phyloP scores from a whole-genome alignment of 64 coral and sea anemone genomes.

The Porites australiensis region DNA sequence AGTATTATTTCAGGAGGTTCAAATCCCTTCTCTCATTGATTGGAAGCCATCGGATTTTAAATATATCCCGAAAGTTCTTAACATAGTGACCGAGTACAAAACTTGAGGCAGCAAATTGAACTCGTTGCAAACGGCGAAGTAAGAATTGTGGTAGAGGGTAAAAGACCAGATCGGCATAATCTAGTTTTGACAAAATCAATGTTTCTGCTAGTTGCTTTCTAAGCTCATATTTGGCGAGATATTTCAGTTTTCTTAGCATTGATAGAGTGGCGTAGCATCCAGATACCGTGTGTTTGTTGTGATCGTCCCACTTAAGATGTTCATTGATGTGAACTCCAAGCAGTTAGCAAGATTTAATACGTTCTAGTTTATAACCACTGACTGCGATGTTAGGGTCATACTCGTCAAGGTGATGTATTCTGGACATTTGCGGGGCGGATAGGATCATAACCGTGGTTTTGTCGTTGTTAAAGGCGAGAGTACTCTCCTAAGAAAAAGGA shows the following conservation, averaged over 20 bases:
- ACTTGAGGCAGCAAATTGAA: slow-evolving; percentile 7
- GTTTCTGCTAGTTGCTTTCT: too few species aligned
- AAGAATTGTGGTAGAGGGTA: too few species aligned
- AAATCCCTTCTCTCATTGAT: slow-evolving; percentile 63
- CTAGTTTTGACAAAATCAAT: too few species aligned
- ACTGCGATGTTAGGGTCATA: too few species aligned
- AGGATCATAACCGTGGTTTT: slow-evolving; percentile 71
- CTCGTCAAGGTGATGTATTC: too few species aligned
- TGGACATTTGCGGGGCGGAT: slow-evolving; percentile 66
- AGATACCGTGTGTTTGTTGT: slow-evolving; percentile 47
- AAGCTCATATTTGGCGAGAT: too few species aligned
- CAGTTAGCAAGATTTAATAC: not conserved
- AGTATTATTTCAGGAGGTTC: slow-evolving; percentile 5
- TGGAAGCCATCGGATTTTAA: slow-evolving; percentile 49
- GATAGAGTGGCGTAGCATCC: not conserved
- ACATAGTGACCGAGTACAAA: too few species aligned
- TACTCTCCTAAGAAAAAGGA: slow-evolving; percentile 56
- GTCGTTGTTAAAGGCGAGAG: slow-evolving; percentile 52
- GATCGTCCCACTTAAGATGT: slow-evolving; percentile 51
- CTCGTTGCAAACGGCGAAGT: slow-evolving; percentile 9
- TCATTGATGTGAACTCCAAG: not conserved
- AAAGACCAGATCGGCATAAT: too few species aligned
- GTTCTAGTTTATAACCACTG: too few species aligned
- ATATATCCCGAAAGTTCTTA: too few species aligned
- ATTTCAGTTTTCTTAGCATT: too few species aligned